Percentiles rank a stretch among this genome's conserved stretches.
These are phyloP conservation scores for Hassar affinis DNA, from an alignment of 2,113 vertebrate species.

Conservation along the genomic window DNA sequence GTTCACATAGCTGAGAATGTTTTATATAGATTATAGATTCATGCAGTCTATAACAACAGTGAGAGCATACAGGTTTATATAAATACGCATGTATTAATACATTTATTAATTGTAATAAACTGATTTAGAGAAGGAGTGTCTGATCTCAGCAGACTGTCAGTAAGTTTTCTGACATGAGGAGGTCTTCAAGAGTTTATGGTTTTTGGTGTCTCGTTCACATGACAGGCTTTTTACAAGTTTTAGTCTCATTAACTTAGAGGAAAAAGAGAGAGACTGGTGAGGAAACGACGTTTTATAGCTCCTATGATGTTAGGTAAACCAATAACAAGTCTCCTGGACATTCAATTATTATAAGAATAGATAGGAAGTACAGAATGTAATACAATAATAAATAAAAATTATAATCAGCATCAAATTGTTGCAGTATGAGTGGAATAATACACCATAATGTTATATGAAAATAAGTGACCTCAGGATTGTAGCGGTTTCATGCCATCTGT, in stretches of 20 bases:
- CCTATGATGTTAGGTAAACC: neutral
- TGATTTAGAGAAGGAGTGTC: neutral
- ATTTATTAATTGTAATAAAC: no score
- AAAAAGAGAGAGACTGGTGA: neutral
- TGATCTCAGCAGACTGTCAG: neutral
- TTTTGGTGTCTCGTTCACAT: neutral
- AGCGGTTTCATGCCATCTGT: neutral
- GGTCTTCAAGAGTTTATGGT: neutral
- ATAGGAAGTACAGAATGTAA: neutral
- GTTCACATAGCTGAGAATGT: neutral
- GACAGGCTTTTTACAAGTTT: neutral
- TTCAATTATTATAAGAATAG: neutral
- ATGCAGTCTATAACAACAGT: no score
- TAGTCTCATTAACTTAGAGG: neutral
- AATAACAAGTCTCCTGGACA: neutral
- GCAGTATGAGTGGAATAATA: no score
- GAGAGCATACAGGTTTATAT: neutral
- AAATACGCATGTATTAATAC: neutral
- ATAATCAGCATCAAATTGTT: no score
- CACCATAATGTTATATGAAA: neutral
- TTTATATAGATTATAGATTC: no score
- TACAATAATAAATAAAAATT: neutral
- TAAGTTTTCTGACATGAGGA: neutral
- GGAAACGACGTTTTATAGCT: neutral
- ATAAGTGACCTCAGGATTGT: neutral